Base-by-base conservation (phyloP, 2,888 invertebrate genomes). In the Drosophila quinaria region DNA sequence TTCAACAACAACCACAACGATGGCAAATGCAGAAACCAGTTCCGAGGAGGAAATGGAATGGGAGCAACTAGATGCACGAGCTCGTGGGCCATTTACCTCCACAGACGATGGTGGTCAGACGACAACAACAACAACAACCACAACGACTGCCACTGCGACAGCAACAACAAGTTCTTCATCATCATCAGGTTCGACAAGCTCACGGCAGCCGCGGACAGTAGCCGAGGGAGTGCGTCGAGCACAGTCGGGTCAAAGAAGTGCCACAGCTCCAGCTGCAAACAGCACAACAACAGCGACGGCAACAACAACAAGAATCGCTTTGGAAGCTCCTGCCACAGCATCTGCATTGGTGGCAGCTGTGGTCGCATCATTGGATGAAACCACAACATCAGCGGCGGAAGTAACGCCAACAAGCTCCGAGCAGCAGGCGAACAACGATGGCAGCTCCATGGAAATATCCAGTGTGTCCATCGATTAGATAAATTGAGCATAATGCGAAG, bases 381-480 rank as follows among this genome's bases (percentile, higher is more conserved):
- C 58, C 1, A 25, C 35, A 13, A 51, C 44, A 2, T 35, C 59
- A 37, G 19, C 61, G 8, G 65, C 50, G 15, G 29, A 58, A 3
- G 13, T 29, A 13, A 37, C 66, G 6, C 17, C 71, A 8, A 35
- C 49, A 4, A 15, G 69, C 4, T 15, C 65, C 0, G 68, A 66
- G 25, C 76, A 68, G 47, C 52, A 44, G 29, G 25, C 59, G 8
- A 46, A 51, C 62, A 81, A 84, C 39, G 90, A 91, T 49, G 65
- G 77, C 17, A 85, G 82, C 46, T 90, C 90, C 4, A 92, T 92
- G 92, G 92, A 92, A 54, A 88, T 92, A 55, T 92, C 92, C 1
- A 88, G 89, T 4, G 90, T 92, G 52, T 92, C 92, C 41, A 92
- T 92, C 50, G 92, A 92, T 73, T 92, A 84, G 74, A 42, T 17